phyloP scores from a whole-genome alignment of 1,140 invertebrate genomes.

The Listronotus oregonensis region DNA sequence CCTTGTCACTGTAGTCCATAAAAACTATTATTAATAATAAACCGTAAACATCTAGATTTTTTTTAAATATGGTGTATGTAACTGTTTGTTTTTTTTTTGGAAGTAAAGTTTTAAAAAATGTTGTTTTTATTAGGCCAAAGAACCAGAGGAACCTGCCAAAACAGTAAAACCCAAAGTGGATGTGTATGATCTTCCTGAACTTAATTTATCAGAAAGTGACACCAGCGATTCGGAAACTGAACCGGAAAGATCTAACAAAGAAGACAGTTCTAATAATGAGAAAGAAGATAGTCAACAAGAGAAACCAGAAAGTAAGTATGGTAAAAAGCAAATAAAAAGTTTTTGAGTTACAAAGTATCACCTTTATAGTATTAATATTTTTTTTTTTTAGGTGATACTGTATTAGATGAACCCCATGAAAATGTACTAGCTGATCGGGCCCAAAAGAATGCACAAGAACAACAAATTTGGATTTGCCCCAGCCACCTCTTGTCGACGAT shows the following conservation, averaged over 20 bases:
- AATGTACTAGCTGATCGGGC: constrained; percentile 1
- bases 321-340: background rate
- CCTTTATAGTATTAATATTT: background rate
- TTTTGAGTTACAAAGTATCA: too few species aligned
- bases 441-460: background rate
- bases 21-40: too few species aligned
- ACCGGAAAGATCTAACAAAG: constrained; percentile 44
- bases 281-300: constrained; percentile 26
- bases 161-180: constrained; percentile 67
- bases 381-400: background rate
- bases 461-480: constrained; percentile 10
- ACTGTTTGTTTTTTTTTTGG: too few species aligned
- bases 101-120: too few species aligned
- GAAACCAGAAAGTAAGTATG: constrained; percentile 9
- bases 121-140: constrained; percentile 10
- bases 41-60: too few species aligned
- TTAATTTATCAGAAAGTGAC: constrained; percentile 81
- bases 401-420: background rate
- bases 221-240: constrained; percentile 75
- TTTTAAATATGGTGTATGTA: too few species aligned
- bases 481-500: constrained; percentile 11
- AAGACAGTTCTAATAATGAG: constrained; percentile 37
- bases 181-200: constrained; percentile 74
- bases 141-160: constrained; percentile 64
- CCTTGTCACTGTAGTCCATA: too few species aligned